Evolutionary conservation across 1,140 invertebrate species (phyloP).

Genomic region (Diorhabda carinulata): DNA sequence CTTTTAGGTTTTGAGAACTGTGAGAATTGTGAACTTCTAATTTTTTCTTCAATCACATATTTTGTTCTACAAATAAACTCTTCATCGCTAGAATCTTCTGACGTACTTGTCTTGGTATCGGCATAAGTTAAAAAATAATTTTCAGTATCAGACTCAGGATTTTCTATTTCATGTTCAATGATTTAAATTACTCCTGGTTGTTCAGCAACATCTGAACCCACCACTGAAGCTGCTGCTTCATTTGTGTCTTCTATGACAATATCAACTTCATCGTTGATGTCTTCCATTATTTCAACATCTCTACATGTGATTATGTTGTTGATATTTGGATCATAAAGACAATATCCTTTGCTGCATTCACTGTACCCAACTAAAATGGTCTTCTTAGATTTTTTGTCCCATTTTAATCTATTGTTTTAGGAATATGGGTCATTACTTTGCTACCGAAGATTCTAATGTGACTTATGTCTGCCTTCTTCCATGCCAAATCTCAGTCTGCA

Average conservation of each 20-base stretch:
- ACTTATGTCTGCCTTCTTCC: slow-evolving; percentile 47
- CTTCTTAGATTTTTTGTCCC: slow-evolving; percentile 8
- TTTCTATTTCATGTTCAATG: too few species aligned
- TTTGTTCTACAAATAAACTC: background rate
- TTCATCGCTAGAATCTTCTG: background rate
- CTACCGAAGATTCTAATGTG: slow-evolving; percentile 48
- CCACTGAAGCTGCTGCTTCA: background rate
- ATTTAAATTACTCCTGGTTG: background rate
- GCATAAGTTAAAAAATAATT: too few species aligned
- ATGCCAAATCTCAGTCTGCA: slow-evolving; percentile 45
- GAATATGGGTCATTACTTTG: slow-evolving; percentile 35
- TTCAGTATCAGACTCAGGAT: too few species aligned
- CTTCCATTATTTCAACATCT: slow-evolving; percentile 9
- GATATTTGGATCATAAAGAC: slow-evolving; percentile 7
- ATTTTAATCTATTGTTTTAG: background rate
- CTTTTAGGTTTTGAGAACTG: background rate
- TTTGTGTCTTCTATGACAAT: background rate
- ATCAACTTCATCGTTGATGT: background rate
- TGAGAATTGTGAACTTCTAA: background rate
- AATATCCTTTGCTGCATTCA: background rate
- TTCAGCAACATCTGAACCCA: background rate
- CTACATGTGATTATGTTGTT: slow-evolving; percentile 3
- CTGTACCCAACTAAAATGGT: slow-evolving; percentile 6
- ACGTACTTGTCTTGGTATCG: too few species aligned
- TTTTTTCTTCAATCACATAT: background rate